Conservation (phyloP, 2,888 invertebrate species). For the Himalopsyche japonica region DNA sequence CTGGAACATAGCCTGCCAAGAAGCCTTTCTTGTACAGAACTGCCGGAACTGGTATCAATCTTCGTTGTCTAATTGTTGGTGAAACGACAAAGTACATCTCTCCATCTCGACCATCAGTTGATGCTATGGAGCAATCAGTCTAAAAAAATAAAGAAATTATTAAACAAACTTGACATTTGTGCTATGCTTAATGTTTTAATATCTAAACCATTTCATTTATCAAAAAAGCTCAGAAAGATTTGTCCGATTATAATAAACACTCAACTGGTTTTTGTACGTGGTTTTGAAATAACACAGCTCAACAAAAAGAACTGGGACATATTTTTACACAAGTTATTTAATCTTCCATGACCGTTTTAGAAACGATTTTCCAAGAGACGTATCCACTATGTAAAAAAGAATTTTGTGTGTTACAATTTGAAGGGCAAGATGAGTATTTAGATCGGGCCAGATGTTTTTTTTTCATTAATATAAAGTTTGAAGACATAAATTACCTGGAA, state of each 20-base stretch:
- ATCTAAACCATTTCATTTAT: background rate
- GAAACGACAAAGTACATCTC: slow-evolving; percentile 86
- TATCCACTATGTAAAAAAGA: no score
- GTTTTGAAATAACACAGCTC: no score
- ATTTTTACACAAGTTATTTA: no score
- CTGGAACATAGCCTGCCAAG: slow-evolving; percentile 82
- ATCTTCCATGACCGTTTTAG: no score
- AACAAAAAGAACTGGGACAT: no score
- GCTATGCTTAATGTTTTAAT: no score
- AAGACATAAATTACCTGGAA: slow-evolving; percentile 62
- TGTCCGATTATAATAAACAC: no score
- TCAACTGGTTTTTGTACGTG: no score
- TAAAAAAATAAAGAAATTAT: slow-evolving; percentile 51
- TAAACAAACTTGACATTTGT: no score
- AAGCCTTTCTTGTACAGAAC: slow-evolving; percentile 77
- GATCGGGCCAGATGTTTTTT: background rate
- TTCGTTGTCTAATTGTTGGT: slow-evolving; percentile 76
- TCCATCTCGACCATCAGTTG: slow-evolving; percentile 77
- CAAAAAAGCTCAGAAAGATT: no score
- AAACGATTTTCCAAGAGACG: no score
- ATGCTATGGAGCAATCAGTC: slow-evolving; percentile 77
- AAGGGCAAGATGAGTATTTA: background rate
- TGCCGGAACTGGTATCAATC: slow-evolving; percentile 82
- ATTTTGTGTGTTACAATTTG: no score
- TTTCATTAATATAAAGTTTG: background rate